Conservation (phyloP, 2,888 invertebrate genomes). For the Muscina levida region DNA sequence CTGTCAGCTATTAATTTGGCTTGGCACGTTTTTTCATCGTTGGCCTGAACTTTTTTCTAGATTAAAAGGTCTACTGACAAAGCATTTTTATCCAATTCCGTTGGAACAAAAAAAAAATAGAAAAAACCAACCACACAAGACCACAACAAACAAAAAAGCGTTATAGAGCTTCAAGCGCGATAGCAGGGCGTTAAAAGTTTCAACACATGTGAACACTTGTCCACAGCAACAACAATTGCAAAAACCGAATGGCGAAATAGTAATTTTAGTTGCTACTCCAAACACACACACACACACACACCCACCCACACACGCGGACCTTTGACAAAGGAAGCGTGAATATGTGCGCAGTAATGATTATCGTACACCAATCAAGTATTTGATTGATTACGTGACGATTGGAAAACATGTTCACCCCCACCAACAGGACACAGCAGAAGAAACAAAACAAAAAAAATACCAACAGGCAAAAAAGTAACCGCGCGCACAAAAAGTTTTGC, state of each 20-base stretch:
- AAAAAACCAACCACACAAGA: not conserved
- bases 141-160: not conserved
- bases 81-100: constrained; percentile 15
- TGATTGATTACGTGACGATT: constrained; percentile 46
- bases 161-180: not conserved
- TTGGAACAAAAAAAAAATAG: not conserved
- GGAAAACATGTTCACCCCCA: constrained; percentile 17
- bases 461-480: not conserved
- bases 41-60: constrained; percentile 4
- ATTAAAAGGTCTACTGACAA: constrained; percentile 36
- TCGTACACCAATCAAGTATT: constrained; percentile 42
- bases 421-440: not conserved
- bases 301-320: not conserved
- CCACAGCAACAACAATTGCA: not conserved
- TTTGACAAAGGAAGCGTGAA: constrained; percentile 15
- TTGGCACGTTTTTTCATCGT: not conserved
- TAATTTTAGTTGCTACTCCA: not conserved
- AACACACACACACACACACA: not conserved
- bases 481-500: constrained; percentile 5
- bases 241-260: not conserved
- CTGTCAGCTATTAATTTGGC: constrained; percentile 8
- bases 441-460: constrained; percentile 5
- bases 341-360: constrained; percentile 31
- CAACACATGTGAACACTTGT: constrained; percentile 24
- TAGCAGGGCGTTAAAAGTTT: constrained; percentile 27